Percentiles rank a stretch among this genome's conserved stretches.
Conservation (phyloP, 2,888 invertebrate genomes). For the Melanostoma mellinum region DNA sequence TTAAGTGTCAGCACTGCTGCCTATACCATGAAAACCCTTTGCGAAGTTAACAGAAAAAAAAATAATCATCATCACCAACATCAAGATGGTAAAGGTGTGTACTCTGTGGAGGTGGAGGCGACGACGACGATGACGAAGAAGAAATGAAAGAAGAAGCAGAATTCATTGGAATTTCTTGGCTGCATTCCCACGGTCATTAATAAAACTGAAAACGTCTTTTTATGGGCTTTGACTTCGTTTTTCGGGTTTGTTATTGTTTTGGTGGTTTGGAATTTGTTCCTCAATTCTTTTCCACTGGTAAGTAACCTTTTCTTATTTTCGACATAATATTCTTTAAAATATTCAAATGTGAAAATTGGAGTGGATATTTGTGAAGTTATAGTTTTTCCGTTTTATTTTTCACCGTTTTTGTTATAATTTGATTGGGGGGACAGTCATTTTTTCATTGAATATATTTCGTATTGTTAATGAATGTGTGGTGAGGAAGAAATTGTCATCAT, state of each 20-base stretch:
- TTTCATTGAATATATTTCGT: conserved; percentile 60
- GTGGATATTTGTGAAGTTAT: conserved; percentile 67
- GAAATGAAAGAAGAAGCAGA: conserved; percentile 53
- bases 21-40: conserved; percentile 15
- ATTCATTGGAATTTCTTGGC: conserved; percentile 72
- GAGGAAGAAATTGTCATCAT: conserved; percentile 68
- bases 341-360: conserved; percentile 70
- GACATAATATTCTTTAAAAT: conserved; percentile 48
- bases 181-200: conserved; percentile 80
- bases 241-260: conserved; percentile 73
- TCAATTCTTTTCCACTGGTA: conserved; percentile 5
- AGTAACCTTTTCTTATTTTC: conserved; percentile 37
- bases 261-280: conserved; percentile 67
- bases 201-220: conserved; percentile 81
- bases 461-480: conserved; percentile 58
- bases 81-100: conserved; percentile 53
- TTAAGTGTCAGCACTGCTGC: conserved; percentile 20
- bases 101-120: conserved; percentile 56
- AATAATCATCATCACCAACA: conserved; percentile 36
- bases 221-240: conserved; percentile 76
- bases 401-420: conserved; percentile 69
- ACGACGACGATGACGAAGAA: conserved; percentile 37
- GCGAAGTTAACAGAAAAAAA: not conserved
- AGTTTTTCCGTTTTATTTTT: conserved; percentile 59
- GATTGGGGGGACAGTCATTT: conserved; percentile 64